Percentiles rank a stretch among this genome's conserved stretches.
These are phyloP conservation scores for Sibirionetta formosa DNA, from an alignment of 2,797 vertebrate species.

Conservation along the genomic window DNA sequence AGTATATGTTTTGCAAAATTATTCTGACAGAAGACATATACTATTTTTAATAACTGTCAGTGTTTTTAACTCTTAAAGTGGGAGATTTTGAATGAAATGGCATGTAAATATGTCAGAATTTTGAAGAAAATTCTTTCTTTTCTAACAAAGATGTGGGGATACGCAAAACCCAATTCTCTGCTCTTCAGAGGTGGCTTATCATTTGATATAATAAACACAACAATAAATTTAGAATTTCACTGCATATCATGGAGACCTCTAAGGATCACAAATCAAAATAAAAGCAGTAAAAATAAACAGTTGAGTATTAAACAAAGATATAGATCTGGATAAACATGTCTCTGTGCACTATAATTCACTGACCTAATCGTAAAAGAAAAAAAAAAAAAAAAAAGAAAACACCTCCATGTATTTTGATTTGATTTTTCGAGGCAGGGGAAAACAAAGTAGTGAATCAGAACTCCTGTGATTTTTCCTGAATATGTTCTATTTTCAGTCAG, in stretches of 20 bases:
- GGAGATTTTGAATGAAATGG: background rate
- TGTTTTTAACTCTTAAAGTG: background rate
- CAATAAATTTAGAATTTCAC: slow-evolving; percentile 11
- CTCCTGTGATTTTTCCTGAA: background rate
- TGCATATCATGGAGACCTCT: background rate
- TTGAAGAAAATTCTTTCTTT: background rate
- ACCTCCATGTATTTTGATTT: background rate
- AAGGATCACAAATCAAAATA: slow-evolving; percentile 37
- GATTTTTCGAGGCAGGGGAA: background rate
- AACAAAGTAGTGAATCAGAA: slow-evolving; percentile 41
- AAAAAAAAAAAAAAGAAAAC: background rate
- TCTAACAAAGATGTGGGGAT: background rate
- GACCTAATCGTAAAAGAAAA: background rate
- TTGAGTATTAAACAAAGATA: slow-evolving; percentile 21
- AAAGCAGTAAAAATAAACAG: slow-evolving; percentile 43
- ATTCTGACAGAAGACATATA: slow-evolving; percentile 11
- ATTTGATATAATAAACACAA: background rate
- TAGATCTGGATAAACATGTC: background rate
- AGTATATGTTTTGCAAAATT: slow-evolving; percentile 27
- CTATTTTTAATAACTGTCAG: background rate
- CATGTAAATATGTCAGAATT: background rate
- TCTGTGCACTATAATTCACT: background rate
- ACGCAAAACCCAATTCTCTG: background rate
- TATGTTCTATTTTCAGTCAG: background rate
- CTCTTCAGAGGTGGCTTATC: background rate